phyloP scores from a whole-genome alignment of 2,113 vertebrate genomes.

The Elachura formosa region DNA sequence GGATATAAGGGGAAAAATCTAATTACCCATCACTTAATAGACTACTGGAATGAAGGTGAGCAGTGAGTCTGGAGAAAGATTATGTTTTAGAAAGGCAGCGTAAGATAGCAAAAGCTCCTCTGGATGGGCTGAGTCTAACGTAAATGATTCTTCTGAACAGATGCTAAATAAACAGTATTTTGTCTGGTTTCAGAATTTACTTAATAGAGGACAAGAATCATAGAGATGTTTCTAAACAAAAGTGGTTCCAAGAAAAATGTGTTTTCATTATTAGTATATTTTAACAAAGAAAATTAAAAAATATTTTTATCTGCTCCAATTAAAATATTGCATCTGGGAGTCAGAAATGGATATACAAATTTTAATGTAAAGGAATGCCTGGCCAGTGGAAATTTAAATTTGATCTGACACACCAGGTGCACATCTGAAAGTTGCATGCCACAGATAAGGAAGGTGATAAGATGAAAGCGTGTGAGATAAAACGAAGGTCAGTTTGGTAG shows the following conservation, averaged over 20 bases:
- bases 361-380: slow-evolving; percentile 26
- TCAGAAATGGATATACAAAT: slow-evolving; percentile 19
- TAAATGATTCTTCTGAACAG: background rate
- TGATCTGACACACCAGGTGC: background rate
- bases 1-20: background rate
- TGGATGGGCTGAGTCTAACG: background rate
- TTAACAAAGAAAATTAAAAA: background rate
- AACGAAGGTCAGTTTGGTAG: slow-evolving; percentile 58
- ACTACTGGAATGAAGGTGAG: background rate
- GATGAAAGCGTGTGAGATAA: slow-evolving; percentile 44
- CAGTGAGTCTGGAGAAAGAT: background rate
- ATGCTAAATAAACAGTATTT: background rate
- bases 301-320: background rate
- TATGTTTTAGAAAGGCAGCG: background rate
- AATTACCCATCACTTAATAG: background rate
- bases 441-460: slow-evolving; percentile 16
- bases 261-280: background rate
- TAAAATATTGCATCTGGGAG: background rate
- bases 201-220: background rate
- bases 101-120: background rate
- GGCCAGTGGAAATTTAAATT: slow-evolving; percentile 20
- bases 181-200: background rate
- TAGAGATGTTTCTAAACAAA: background rate
- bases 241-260: background rate
- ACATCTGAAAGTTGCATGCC: slow-evolving; percentile 1